phyloP scores from a whole-genome alignment of 2,888 invertebrate species.

The Limnephilus auricula region DNA sequence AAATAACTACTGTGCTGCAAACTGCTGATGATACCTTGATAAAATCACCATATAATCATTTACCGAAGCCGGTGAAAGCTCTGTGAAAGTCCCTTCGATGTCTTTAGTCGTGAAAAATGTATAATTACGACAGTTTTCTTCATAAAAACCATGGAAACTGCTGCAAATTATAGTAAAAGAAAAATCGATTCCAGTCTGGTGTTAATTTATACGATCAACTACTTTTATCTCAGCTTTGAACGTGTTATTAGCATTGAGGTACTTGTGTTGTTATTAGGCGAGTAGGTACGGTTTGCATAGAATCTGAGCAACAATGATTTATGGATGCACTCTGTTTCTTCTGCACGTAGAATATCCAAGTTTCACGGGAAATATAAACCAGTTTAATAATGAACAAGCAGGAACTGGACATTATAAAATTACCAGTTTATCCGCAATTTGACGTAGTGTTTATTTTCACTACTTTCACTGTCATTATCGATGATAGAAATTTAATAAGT shows the following conservation, averaged over 20 bases:
- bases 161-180: neutral
- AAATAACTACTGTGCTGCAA: neutral
- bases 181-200: neutral
- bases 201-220: constrained; percentile 2
- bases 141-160: too few species aligned
- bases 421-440: constrained; percentile 1
- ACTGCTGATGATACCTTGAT: neutral
- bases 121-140: neutral
- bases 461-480: constrained; percentile 56
- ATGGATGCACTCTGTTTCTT: neutral
- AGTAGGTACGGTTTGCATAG: neutral
- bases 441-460: constrained; percentile 46
- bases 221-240: neutral
- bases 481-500: constrained; percentile 50
- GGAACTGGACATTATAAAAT: neutral
- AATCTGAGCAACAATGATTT: neutral
- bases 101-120: neutral
- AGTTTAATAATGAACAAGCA: neutral
- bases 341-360: neutral
- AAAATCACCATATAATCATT: neutral
- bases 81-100: neutral
- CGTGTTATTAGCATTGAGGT: neutral
- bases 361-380: neutral
- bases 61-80: neutral
- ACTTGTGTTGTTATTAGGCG: neutral